Evolutionary conservation across 2,888 invertebrate genomes (phyloP).

Genomic region (Petrophora chlorosata): DNA sequence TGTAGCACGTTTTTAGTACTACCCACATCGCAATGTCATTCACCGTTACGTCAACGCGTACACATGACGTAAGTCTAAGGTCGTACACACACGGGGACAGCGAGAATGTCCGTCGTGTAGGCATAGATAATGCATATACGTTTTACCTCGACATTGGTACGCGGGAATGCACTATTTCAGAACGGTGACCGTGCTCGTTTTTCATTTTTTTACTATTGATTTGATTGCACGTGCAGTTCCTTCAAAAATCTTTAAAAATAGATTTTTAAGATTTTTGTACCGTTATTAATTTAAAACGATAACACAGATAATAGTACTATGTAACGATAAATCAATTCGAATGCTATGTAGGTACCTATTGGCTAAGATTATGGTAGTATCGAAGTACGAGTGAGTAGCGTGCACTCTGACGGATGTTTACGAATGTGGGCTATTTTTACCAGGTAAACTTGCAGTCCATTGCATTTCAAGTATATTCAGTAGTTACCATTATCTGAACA

Average conservation of each 20-base stretch:
- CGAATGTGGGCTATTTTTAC: no score
- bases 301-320: no score
- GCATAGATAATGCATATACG: conserved; percentile 31
- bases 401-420: no score
- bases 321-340: no score
- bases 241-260: background rate
- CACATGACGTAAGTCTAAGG: conserved; percentile 17
- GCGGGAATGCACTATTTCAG: conserved; percentile 38
- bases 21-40: conserved; percentile 1
- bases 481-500: no score
- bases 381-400: no score
- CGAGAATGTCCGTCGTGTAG: background rate
- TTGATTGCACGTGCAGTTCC: background rate
- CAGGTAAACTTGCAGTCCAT: no score
- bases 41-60: conserved; percentile 1
- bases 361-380: no score
- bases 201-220: conserved; percentile 30
- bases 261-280: background rate
- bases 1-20: background rate
- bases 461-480: no score
- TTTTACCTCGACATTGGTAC: conserved; percentile 43
- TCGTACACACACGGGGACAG: conserved; percentile 5
- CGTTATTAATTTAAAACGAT: no score
- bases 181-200: conserved; percentile 32
- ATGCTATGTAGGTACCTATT: no score